Evolutionary conservation across 2,113 vertebrate species (phyloP), one percentile per base, ranked within the genome.

Genomic region (Scortum barcoo): DNA sequence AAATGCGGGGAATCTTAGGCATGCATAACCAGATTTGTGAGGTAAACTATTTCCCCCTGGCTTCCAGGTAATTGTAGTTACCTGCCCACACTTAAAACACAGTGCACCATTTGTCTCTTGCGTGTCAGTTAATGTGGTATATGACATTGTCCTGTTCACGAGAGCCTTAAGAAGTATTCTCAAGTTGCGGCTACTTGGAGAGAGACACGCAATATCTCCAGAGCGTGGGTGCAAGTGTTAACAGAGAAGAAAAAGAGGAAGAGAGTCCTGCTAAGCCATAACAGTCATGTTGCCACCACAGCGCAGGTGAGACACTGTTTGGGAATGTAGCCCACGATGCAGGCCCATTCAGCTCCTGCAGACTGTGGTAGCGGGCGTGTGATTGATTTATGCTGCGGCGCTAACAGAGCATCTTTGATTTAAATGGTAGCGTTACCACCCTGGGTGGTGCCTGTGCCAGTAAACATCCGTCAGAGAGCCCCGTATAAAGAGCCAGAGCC

Each of bases 291-390:
- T 36, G 57, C 22, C 80, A 46, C 3, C 6, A 19, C 83, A 19
- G 72, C 1, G 19, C 92, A 91, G 92, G 90, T 93, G 89, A 92
- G 91, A 71, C 63, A 22, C 51, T 40, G 84, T 76, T 93, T 76
- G 89, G 84, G 88, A 93, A 92, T 92, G 92, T 85, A 57, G 76
- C 65, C 78, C 70, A 12, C 14, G 50, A 92, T 92, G 92, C 92
- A 88, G 92, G 93, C 56, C 76, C 83, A 92, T 93, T 93, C 93
- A 93, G 84, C 84, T 92, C 69, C 88, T 87, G 76, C 82, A 89
- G 88, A 93, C 89, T 86, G 93, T 92, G 90, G 58, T 66, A 80
- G 90, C 78, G 14, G 51, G 24, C 80, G 76, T n/a, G 87, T 78
- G 86, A 88, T 56, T 87, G 90, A 90, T 90, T 87, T 71, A 81